Evolutionary conservation across 2,888 invertebrate genomes (phyloP), one percentile per base, ranked within the genome.

Genomic region (Diplazon laetatorius): DNA sequence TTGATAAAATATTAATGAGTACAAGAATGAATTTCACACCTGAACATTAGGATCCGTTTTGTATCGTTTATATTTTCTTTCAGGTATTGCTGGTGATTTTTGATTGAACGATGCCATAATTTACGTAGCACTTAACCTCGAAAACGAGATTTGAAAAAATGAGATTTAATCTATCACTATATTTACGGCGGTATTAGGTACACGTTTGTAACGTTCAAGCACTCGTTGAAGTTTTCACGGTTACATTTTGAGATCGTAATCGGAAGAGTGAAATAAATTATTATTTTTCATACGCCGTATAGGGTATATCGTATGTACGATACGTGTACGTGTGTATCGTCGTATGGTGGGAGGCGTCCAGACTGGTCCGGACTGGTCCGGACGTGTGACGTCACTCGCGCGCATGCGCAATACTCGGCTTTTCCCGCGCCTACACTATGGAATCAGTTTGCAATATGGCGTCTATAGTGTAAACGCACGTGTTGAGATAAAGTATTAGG

Each of bases 381-480:
- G 30, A 30, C 30, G 4, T 30, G 30, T 30, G 30, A 6, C 30
- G 30, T 30, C 6, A 30, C 30, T 30, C 30, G 30, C 30, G 30
- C 30, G 4, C 30, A 30, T 30, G 30, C 30, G 30, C 6, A 6
- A 30, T 30, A 30, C 30, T 30, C 30, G 30, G 30, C 6, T 30
- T 30, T 30, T 30, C 6, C 2, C 12, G 50, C 22, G 50, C 50
- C 50, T 50, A 50, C 30, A 30, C 30, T 30, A 6, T 30, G 30
- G 22, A 50, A 50, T 50, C 50, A 50, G 50, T 50, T 50, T 22
- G 18, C 50, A 50, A 50, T 50, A 50, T 50, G 50, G 50, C 50
- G 50, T 18, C 50, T 18, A 50, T 50, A 10, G 50, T 22, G 22
- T 50, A 18, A 50, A 5, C 22, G 4, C 3, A 25, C 50, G 50